Percentiles rank a stretch among this genome's conserved stretches.
Evolutionary conservation across 2,113 vertebrate species (phyloP).

Genomic region (Callaeas wilsoni): DNA sequence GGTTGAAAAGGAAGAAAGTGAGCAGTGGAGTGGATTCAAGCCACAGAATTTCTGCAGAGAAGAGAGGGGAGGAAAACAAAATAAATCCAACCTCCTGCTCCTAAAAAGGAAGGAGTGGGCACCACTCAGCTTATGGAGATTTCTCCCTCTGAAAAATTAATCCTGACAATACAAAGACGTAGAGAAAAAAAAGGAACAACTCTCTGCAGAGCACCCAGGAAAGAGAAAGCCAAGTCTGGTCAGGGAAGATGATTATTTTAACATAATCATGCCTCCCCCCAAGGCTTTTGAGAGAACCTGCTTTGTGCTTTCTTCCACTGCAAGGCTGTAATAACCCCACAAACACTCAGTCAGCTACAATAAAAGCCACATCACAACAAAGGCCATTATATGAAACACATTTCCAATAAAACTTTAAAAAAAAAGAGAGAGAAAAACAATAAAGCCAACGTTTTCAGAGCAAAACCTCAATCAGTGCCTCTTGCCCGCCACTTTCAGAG

Average conservation of each 20-base stretch:
- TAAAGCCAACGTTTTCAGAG: not conserved
- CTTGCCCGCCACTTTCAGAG: not conserved
- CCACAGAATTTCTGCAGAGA: not conserved
- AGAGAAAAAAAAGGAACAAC: not conserved
- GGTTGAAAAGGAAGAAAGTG: not conserved
- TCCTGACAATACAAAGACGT: not conserved
- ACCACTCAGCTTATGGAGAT: not conserved
- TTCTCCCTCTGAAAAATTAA: constrained; percentile 10
- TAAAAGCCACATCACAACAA: constrained; percentile 29
- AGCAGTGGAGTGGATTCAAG: not conserved
- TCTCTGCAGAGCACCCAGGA: constrained; percentile 4
- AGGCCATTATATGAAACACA: not conserved
- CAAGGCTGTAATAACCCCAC: not conserved
- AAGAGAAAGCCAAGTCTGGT: not conserved
- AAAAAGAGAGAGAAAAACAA: not conserved
- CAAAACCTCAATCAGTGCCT: not conserved
- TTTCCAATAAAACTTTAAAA: not conserved
- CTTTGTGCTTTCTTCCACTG: not conserved
- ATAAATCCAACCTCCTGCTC: not conserved
- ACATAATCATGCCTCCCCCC: not conserved
- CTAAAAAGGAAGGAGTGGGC: not conserved
- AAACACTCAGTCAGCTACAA: not conserved
- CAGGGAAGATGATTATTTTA: constrained; percentile 27
- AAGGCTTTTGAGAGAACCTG: not conserved
- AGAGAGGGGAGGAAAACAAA: fast-evolving